These are phyloP conservation scores for Globodera ellingtonae DNA, from an alignment of 1,140 invertebrate species.

Conservation along the genomic window DNA sequence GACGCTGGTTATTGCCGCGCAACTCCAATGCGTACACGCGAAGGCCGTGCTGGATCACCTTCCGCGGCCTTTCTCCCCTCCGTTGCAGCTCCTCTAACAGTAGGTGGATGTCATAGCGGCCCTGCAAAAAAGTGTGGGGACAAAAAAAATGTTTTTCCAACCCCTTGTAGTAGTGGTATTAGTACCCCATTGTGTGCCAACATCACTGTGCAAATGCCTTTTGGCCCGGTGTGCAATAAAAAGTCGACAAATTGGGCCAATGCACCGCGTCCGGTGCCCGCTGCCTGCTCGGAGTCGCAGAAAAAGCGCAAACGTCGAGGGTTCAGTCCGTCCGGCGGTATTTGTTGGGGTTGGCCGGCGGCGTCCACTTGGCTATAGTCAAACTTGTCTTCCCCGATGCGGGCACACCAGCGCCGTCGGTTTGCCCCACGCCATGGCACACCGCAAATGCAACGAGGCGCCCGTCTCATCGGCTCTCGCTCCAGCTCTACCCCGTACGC, in stretches of 20 bases:
- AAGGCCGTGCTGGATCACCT: neutral
- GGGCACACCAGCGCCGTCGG: neutral
- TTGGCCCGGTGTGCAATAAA: neutral
- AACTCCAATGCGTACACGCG: constrained; percentile 1
- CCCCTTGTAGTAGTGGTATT: too few species aligned
- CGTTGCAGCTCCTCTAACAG: neutral
- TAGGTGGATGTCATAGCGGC: neutral
- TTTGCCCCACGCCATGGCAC: neutral
- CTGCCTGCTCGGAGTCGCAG: neutral
- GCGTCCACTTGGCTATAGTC: too few species aligned
- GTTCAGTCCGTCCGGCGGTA: neutral
- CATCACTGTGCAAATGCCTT: neutral
- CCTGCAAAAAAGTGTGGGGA: neutral
- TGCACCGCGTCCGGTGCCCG: neutral
- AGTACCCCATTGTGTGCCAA: neutral
- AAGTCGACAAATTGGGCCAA: neutral
- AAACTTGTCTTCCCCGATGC: neutral
- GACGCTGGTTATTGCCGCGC: constrained; percentile 4
- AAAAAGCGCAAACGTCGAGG: neutral
- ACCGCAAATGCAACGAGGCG: neutral
- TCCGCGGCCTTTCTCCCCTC: neutral
- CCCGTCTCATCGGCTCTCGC: neutral
- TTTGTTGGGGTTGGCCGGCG: too few species aligned
- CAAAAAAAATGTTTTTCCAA: neutral
- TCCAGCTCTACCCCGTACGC: neutral